Conservation (phyloP, 1,140 invertebrate genomes). For the Nasonia giraulti region DNA sequence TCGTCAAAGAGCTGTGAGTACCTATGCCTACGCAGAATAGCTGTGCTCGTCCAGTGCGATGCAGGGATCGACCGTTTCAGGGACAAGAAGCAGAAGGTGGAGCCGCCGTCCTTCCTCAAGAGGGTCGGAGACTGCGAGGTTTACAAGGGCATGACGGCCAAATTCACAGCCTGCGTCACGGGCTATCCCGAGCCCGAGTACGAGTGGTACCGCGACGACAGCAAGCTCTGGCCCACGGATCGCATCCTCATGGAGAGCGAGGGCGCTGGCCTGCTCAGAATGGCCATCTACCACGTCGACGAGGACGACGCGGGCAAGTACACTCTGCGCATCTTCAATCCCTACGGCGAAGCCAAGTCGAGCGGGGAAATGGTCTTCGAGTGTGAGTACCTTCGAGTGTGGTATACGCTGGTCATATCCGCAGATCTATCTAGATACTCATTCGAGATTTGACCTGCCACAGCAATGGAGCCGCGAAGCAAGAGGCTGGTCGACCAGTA, state of each 20-base stretch:
- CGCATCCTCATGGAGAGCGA: constrained; percentile 89
- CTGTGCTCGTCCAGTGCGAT: too few species aligned
- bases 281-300: constrained; percentile 84
- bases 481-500: constrained; percentile 87
- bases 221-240: constrained; percentile 86
- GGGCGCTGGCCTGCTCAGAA: constrained; percentile 81
- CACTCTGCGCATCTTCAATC: constrained; percentile 86
- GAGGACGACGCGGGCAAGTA: constrained; percentile 89
- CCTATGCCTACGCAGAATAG: too few species aligned
- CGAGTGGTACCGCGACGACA: constrained; percentile 88
- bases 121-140: constrained; percentile 91
- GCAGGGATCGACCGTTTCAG: constrained; percentile 65
- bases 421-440: too few species aligned
- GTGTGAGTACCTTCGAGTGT: constrained; percentile 75
- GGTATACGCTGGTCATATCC: neutral
- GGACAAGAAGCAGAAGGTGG: constrained; percentile 83
- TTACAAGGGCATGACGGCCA: constrained; percentile 90
- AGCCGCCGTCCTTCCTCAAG: constrained; percentile 91
- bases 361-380: constrained; percentile 88
- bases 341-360: constrained; percentile 88
- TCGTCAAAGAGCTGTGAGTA: constrained; percentile 88
- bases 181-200: constrained; percentile 91
- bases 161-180: constrained; percentile 91
- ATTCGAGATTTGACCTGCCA: too few species aligned
- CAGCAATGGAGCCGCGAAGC: constrained; percentile 83